Evolutionary conservation across 2,113 vertebrate species (phyloP), one percentile per base, ranked within the genome.

Genomic region (Nycticorax nycticorax): DNA sequence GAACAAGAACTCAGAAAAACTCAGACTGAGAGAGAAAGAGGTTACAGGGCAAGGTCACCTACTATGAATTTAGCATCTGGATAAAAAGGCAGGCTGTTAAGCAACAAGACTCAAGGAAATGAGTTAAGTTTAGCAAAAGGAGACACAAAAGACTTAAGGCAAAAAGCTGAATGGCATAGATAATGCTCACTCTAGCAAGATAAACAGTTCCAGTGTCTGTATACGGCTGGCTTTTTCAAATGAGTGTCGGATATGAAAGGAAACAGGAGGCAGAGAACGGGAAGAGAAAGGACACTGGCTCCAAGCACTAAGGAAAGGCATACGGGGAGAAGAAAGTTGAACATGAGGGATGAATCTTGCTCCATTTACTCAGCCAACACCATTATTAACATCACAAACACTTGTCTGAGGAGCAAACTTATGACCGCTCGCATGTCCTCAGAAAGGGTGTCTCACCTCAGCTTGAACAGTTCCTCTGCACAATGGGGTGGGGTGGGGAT

Each of bases 121-220:
- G 2, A 85, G 22, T 77, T 64, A 72, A 91, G 33, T 68, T 93
- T 39, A 82, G 87, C 50, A 87, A 94, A 87, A 91, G 9, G 30
- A 87, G 91, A 43, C 75, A 60, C 35, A 53, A 50, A 92, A 80
- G 30, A 60, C 85, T 82, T 73, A 74, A 93, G 60, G 53, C 62
- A 92, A 87, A 93, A 89, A 75, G 47, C 66, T 88, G 69, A 89
- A 53, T 16, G 85, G 45, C 56, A 60, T 2, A 95, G 92, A 78
- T 91, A 94, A 93, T 52, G 32, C 56, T 95, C 69, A 41, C 17
- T 94, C 60, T 41, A 72, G 66, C 53, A 91, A 95, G 73, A 94
- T 95, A 97, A 96, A 96, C 80, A 93, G 26, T 91, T 66, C n/a
- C 80, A 89, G 66, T 50, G 83, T 92, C 83, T 95, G 80, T 85